phyloP scores from a whole-genome alignment of 2,113 vertebrate genomes.

The Spizaetus ornatus region DNA sequence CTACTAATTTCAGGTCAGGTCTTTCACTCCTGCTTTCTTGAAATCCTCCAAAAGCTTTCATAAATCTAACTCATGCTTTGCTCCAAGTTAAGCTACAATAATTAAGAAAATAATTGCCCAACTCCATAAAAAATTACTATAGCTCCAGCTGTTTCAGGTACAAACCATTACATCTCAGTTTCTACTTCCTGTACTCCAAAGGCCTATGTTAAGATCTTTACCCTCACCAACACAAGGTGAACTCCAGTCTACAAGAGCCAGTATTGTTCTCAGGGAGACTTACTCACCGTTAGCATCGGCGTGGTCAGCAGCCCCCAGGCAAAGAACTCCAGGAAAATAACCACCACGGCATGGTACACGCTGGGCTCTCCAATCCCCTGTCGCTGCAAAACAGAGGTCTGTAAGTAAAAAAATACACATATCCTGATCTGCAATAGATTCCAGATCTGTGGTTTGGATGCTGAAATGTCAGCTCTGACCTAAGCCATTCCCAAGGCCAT shows the following conservation, averaged over 20 bases:
- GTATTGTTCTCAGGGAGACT: background rate
- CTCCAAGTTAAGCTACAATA: background rate
- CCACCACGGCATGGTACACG: constrained; percentile 90
- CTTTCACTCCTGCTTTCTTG: background rate
- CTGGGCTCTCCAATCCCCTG: constrained; percentile 90
- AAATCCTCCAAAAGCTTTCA: background rate
- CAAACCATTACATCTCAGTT: background rate
- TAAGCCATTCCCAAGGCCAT: accelerated
- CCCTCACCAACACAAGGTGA: background rate
- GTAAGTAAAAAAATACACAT: accelerated
- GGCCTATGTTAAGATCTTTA: background rate
- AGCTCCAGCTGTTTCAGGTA: background rate
- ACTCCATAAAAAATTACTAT: background rate
- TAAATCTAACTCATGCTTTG: background rate
- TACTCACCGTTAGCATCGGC: constrained; percentile 84
- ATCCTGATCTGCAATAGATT: accelerated
- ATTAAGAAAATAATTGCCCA: background rate
- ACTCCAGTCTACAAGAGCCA: background rate
- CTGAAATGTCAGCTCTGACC: background rate
- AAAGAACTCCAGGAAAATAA: constrained; percentile 93
- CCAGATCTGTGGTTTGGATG: accelerated
- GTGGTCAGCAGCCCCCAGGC: constrained; percentile 90
- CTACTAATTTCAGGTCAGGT: background rate
- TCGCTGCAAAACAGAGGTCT: constrained; percentile 68
- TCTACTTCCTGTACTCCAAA: background rate